A percentile compares a stretch with the other conserved stretches of the same genome.
These are phyloP conservation scores for Cecidostiba fungosa DNA, from an alignment of 2,888 invertebrate species.

Conservation along the genomic window DNA sequence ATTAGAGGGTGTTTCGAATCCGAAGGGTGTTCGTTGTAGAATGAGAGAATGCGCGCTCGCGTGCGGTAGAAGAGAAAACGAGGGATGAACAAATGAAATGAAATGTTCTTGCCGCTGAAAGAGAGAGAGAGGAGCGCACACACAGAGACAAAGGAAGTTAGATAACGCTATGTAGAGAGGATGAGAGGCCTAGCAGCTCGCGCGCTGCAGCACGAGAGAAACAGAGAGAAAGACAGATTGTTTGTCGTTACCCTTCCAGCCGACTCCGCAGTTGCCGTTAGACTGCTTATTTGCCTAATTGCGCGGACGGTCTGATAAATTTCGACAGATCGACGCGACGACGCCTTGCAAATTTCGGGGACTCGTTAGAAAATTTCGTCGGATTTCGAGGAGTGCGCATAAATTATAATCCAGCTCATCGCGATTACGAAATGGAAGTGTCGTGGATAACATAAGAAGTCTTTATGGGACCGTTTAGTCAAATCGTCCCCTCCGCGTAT, in stretches of 20 bases:
- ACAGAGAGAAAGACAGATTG: slow-evolving; percentile 74
- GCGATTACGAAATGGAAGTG: background rate
- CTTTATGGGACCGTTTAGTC: background rate
- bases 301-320: slow-evolving; percentile 76
- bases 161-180: slow-evolving; percentile 54
- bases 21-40: slow-evolving; percentile 71
- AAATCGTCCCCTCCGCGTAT: background rate
- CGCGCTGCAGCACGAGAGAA: slow-evolving; percentile 47
- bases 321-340: slow-evolving; percentile 76
- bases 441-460: background rate
- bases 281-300: slow-evolving; percentile 79
- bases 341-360: slow-evolving; percentile 70
- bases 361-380: background rate
- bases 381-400: background rate
- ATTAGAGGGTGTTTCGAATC: slow-evolving; percentile 78
- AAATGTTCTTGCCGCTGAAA: slow-evolving; percentile 76
- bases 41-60: slow-evolving; percentile 53
- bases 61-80: slow-evolving; percentile 67
- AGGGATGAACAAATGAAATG: slow-evolving; percentile 78
- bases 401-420: background rate
- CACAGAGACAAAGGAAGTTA: slow-evolving; percentile 59
- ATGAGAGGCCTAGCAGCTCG: slow-evolving; percentile 39
- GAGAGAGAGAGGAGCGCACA: slow-evolving; percentile 61
- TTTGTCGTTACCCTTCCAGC: slow-evolving; percentile 77
- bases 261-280: slow-evolving; percentile 73